Percentiles rank a stretch among this genome's conserved stretches.
These are phyloP conservation scores for Malacoraja senta DNA, from an alignment of 2,797 vertebrate species.

Conservation along the genomic window DNA sequence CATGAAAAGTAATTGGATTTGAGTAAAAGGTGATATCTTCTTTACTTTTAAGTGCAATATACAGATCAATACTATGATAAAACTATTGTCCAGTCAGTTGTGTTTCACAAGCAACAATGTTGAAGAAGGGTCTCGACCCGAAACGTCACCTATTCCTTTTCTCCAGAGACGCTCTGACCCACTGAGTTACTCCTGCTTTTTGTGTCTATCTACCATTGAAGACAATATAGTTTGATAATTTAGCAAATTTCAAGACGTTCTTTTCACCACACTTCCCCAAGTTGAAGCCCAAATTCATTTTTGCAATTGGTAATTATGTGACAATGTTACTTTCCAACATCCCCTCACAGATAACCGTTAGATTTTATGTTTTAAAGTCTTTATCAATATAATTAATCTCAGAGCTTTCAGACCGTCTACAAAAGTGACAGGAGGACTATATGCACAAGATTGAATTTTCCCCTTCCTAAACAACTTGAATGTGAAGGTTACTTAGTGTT, in stretches of 20 bases:
- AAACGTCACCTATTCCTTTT: too few species aligned
- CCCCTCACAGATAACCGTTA: not conserved
- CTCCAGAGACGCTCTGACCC: too few species aligned
- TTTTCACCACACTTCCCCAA: not conserved
- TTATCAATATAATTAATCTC: constrained; percentile 33
- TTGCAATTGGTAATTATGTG: not conserved
- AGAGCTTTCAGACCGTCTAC: constrained; percentile 29
- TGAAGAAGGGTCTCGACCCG: too few species aligned
- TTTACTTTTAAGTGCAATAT: not conserved
- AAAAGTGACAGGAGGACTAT: constrained; percentile 30
- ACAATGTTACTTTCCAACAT: constrained; percentile 23
- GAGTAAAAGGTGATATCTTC: not conserved
- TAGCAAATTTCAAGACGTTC: not conserved
- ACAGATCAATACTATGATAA: not conserved
- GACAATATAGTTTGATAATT: too few species aligned
- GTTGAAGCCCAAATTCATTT: not conserved
- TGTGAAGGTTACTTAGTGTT: constrained; percentile 78
- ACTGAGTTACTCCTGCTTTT: too few species aligned
- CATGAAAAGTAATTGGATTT: not conserved
- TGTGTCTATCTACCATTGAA: too few species aligned
- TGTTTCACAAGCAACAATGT: too few species aligned
- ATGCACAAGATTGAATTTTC: constrained; percentile 72
- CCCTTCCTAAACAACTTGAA: constrained; percentile 76
- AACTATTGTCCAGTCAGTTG: not conserved
- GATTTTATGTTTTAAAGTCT: constrained; percentile 28